Conservation (phyloP, 2,113 vertebrate species). For the Zingel zingel region DNA sequence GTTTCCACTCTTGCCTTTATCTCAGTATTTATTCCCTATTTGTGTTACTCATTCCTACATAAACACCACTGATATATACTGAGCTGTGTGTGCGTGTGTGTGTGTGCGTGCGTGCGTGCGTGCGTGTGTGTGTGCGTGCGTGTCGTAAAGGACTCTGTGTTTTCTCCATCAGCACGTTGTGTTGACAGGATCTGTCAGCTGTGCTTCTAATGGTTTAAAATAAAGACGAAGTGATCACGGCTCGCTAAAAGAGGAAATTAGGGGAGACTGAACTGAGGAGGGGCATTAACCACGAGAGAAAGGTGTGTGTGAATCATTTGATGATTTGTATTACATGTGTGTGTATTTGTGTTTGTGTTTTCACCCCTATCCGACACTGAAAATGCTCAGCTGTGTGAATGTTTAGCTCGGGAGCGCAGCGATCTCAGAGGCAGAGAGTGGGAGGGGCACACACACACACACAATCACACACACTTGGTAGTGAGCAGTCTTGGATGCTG, state of each 20-base stretch:
- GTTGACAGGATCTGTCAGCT: constrained; percentile 53
- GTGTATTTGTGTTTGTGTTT: constrained; percentile 15
- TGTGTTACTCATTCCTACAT: constrained; percentile 11
- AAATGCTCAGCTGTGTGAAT: constrained; percentile 53
- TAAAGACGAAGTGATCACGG: constrained; percentile 24
- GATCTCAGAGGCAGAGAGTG: constrained; percentile 62
- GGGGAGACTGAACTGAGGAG: background rate
- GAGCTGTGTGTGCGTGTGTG: constrained; percentile 15
- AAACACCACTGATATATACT: constrained; percentile 16
- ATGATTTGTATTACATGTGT: constrained; percentile 11
- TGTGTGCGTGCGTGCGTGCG: constrained; percentile 10
- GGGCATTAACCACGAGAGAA: background rate
- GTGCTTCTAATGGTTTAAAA: constrained; percentile 18
- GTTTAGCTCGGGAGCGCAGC: constrained; percentile 57
- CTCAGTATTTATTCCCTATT: constrained; percentile 18
- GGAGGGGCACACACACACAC: constrained; percentile 70
- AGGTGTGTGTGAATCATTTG: background rate
- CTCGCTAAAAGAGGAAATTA: background rate
- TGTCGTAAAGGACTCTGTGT: constrained; percentile 6
- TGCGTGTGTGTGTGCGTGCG: constrained; percentile 8
- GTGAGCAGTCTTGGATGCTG: constrained; percentile 67
- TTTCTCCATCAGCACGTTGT: constrained; percentile 21
- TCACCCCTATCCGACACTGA: constrained; percentile 27
- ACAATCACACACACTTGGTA: constrained; percentile 36
- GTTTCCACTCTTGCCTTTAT: constrained; percentile 2